Evolutionary conservation across 1,140 invertebrate species (phyloP), one percentile per base, ranked within the genome.

Genomic region (Spodoptera frugiperda): DNA sequence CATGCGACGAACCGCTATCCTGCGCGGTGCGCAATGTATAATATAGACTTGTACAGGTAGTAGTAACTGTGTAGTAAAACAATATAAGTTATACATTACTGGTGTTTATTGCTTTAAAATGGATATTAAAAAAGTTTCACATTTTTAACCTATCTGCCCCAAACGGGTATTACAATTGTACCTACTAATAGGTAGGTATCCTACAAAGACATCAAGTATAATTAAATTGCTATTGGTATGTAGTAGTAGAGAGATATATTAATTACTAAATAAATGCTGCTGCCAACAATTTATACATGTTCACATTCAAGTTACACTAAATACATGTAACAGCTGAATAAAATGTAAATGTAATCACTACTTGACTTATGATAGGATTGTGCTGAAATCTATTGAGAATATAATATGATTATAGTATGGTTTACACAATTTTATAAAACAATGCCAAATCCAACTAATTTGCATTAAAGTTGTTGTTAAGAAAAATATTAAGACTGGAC

Each of bases 401-500:
- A 39, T 39, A 39, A 39, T 9, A 39, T 39, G 3, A 39, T 39
- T 8, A 39, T 39, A 6, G 8, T 39, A 39, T 9, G 33, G 33
- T 3, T 39, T 9, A 39, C 33, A 39, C 5, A 39, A 39, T 39
- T 39, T 39, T 9, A 39, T 39, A 39, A 39, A 39, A 39, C 9
- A 10, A 39, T 39, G 33, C 33, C 33, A 53, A 53, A 53, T 53
- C 51, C 12, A 17, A 17, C 17, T 53, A 53, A 15, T 12, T 21
- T 25, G 63, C 63, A 49, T 49, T 3, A 39, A 11, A 49, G 33
- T 3, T 17, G 6, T 14, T 17, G 8, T 53, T 11, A 17, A 61
- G 21, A 74, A 51, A 49, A 49, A 51, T 49, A 75, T 49, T 33
- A 61, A 44, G 21, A 65, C 17, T 75, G 55, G 71, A 74, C 55